Evolutionary conservation across 2,888 invertebrate species (phyloP).

Genomic region (Leptarthrus brevirostris): DNA sequence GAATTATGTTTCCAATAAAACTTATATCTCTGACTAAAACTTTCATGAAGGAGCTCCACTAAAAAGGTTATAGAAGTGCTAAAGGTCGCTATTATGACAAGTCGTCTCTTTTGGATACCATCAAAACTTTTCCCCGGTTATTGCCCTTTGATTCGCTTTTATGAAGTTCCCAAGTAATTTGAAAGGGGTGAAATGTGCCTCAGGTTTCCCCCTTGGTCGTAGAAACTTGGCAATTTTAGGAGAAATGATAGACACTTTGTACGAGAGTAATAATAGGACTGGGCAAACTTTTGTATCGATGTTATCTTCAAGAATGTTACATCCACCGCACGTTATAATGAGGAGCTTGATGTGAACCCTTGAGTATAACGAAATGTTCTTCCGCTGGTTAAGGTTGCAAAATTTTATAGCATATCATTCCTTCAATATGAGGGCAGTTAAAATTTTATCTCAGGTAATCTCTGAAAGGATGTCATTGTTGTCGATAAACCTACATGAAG

Average conservation of each 20-base stretch:
- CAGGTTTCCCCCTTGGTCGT: background rate
- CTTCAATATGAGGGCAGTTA: background rate
- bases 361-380: background rate
- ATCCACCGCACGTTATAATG: conserved; percentile 2
- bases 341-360: background rate
- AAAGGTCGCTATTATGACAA: conserved; percentile 47
- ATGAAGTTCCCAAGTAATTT: conserved; percentile 52
- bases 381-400: background rate
- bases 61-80: conserved; percentile 35
- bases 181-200: conserved; percentile 43
- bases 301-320: background rate
- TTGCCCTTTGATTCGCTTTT: conserved; percentile 53
- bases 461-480: background rate
- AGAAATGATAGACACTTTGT: conserved; percentile 32
- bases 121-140: conserved; percentile 51
- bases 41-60: conserved; percentile 25
- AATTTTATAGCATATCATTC: background rate
- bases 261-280: background rate
- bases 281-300: conserved; percentile 18
- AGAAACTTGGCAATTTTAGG: conserved; percentile 25
- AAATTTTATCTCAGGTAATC: background rate
- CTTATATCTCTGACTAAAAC: conserved; percentile 52
- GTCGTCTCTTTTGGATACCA: conserved; percentile 45
- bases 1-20: conserved; percentile 54
- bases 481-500: background rate